Evolutionary conservation across 1,140 invertebrate species (phyloP), one percentile per base, ranked within the genome.

Genomic region (Neoseiulus cucumeris): DNA sequence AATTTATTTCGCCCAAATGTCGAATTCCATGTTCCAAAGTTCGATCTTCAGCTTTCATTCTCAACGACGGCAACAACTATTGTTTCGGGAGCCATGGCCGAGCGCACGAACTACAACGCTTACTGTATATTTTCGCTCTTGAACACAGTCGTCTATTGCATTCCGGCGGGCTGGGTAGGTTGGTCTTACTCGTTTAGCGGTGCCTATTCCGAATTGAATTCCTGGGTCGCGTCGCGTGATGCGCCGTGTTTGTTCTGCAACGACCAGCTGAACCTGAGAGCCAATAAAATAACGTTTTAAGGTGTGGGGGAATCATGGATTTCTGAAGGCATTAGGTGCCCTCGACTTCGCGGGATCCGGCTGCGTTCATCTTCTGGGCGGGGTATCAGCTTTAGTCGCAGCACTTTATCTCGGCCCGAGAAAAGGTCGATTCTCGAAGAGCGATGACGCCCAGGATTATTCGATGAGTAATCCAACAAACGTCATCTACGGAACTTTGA

Each of bases 311-410:
- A 81, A 86, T 45, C 85, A 89, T 69, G 89, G 89, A 7, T 91
- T 91, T 72, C 77, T 92, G 1, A 84, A 85, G 66, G 79, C 82
- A 51, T 68, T 91, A 68, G 89, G 89, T 0, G 85, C 81, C 4
- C 85, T 93, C 1, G 89, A 93, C 71, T 90, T 91, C 59, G 89
- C 89, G 4, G 89, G 89, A 5, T 89, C 87, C n/a, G 88, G 89
- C 7, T 85, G 86, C 9, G 90, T 96, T 0, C 91, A 96, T 78
- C 77, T 95, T 12, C 86, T 92, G 64, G 91, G 89, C 73, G 82
- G 82, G 39, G 73, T 75, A 4, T 80, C 81, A 74, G 89, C 89
- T 1, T 82, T 94, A 65, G 87, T 91, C 0, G 89, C 89, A 39
- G 87, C 91, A 1, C 77, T 87, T 17, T 90, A 95, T 85, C 76